These are phyloP conservation scores for Crotalus tigris DNA, from an alignment of 2,113 vertebrate genomes.

Conservation along the genomic window DNA sequence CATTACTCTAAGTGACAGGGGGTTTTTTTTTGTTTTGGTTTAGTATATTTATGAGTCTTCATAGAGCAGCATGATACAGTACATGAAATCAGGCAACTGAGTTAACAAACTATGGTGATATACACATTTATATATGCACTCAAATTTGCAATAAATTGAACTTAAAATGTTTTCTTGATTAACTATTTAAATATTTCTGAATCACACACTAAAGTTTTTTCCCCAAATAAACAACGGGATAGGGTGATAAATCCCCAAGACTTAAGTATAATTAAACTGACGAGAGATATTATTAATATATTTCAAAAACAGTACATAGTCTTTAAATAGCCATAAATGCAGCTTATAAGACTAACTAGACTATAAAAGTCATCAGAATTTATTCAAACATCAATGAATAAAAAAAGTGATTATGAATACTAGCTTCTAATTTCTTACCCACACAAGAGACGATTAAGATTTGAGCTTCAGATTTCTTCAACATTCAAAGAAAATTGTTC, in stretches of 20 bases:
- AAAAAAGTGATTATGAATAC: background rate
- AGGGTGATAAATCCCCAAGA: background rate
- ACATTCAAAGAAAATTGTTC: background rate
- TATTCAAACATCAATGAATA: background rate
- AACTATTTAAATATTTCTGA: background rate
- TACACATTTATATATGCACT: background rate
- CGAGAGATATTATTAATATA: background rate
- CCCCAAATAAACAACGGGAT: background rate
- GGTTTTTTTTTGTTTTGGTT: background rate
- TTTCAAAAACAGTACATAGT: background rate
- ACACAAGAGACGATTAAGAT: background rate
- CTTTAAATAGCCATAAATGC: background rate
- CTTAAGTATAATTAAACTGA: background rate
- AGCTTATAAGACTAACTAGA: background rate
- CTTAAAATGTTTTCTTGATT: background rate
- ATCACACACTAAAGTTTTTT: background rate
- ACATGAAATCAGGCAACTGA: background rate
- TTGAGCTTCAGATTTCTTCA: background rate
- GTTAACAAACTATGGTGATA: background rate
- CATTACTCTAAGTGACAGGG: background rate
- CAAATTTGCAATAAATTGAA: background rate
- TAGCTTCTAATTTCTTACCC: background rate
- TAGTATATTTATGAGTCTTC: background rate
- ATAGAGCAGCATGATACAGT: background rate
- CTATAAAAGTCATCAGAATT: background rate